A percentile compares a stretch with the other conserved stretches of the same genome.
These are phyloP conservation scores for Prinia subflava DNA, from an alignment of 2,113 vertebrate genomes.

Conservation along the genomic window DNA sequence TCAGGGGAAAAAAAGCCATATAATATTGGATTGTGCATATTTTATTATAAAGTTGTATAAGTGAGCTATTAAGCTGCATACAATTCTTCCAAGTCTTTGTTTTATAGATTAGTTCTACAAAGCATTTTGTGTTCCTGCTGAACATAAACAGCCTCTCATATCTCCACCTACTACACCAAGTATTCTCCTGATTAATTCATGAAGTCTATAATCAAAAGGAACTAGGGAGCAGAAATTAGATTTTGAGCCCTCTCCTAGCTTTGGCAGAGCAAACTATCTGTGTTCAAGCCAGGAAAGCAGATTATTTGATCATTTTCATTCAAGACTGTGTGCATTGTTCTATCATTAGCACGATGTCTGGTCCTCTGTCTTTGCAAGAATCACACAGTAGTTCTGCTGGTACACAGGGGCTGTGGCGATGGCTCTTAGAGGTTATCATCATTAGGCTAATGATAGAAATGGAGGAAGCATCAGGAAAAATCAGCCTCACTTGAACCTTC, in stretches of 20 bases:
- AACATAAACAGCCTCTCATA: slow-evolving; percentile 37
- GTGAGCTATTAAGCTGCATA: slow-evolving; percentile 35
- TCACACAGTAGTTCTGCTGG: not conserved
- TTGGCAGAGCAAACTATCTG: slow-evolving; percentile 10
- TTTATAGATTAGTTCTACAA: slow-evolving; percentile 60
- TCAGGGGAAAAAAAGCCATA: not conserved
- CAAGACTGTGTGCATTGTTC: not conserved
- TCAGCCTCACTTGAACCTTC: not conserved
- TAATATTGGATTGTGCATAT: slow-evolving; percentile 60
- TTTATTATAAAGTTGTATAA: slow-evolving; percentile 44
- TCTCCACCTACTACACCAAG: slow-evolving; percentile 4
- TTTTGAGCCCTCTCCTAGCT: slow-evolving; percentile 40
- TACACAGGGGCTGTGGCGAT: not conserved
- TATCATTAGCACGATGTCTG: slow-evolving; percentile 6
- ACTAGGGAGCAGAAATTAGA: not conserved
- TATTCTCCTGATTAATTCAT: slow-evolving; percentile 55
- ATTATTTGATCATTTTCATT: not conserved
- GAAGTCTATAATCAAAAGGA: slow-evolving; percentile 47
- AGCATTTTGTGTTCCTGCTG: slow-evolving; percentile 38
- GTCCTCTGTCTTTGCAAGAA: not conserved
- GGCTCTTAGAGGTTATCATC: not conserved
- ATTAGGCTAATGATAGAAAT: not conserved
- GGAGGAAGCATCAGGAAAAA: not conserved
- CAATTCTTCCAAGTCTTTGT: slow-evolving; percentile 44
- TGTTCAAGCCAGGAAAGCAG: slow-evolving; percentile 32